phyloP scores from a whole-genome alignment of 2,797 vertebrate genomes.

The Nannoperca australis region DNA sequence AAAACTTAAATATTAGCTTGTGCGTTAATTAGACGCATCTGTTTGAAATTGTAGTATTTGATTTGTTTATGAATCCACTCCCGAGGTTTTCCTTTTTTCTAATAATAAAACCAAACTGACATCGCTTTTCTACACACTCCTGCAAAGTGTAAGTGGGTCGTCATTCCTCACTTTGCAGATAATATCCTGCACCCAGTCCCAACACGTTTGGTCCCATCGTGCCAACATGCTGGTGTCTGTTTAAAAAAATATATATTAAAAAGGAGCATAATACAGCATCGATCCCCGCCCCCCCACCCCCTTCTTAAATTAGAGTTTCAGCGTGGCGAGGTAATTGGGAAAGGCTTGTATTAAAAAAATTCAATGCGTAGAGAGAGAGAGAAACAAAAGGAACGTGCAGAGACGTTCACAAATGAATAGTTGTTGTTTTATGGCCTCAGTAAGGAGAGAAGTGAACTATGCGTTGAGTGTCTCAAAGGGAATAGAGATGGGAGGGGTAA shows the following conservation, averaged over 20 bases:
- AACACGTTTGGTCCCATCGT: slow-evolving; percentile 54
- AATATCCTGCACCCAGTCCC: slow-evolving; percentile 56
- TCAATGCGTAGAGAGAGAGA: slow-evolving; percentile 17
- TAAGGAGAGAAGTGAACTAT: slow-evolving; percentile 59
- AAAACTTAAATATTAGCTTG: slow-evolving; percentile 66
- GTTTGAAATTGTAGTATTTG: slow-evolving; percentile 75
- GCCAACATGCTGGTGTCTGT: slow-evolving; percentile 50
- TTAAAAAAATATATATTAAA: background rate
- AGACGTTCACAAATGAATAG: slow-evolving; percentile 67
- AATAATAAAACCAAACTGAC: slow-evolving; percentile 27
- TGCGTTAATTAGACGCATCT: slow-evolving; percentile 39
- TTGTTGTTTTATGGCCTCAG: slow-evolving; percentile 68
- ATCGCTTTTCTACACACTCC: slow-evolving; percentile 21
- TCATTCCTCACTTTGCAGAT: slow-evolving; percentile 52
- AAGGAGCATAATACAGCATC: slow-evolving; percentile 40
- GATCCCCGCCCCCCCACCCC: slow-evolving; percentile 13
- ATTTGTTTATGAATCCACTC: slow-evolving; percentile 67
- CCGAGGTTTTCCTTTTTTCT: slow-evolving; percentile 24
- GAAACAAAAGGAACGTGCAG: slow-evolving; percentile 51
- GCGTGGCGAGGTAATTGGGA: slow-evolving; percentile 44
- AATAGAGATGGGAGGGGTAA: slow-evolving; percentile 37
- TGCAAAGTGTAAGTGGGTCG: slow-evolving; percentile 34
- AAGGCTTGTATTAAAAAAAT: too few species aligned
- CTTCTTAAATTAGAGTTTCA: slow-evolving; percentile 62
- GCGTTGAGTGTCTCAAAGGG: slow-evolving; percentile 47